Conservation (phyloP, 2,888 invertebrate genomes). For the Limenitis arthemis region DNA sequence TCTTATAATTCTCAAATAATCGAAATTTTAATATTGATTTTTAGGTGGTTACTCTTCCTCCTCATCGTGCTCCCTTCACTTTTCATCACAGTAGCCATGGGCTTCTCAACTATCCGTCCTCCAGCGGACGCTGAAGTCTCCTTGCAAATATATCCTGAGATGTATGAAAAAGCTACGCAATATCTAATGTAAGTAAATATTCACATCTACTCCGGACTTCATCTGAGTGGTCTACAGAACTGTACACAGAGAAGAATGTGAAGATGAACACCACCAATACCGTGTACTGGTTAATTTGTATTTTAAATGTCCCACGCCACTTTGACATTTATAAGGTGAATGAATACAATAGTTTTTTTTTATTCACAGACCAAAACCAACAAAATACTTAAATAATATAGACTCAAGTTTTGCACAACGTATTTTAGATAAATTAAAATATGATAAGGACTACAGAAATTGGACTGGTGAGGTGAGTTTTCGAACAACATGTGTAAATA, state of each 20-base stretch:
- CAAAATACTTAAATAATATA: constrained; percentile 30
- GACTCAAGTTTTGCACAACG: constrained; percentile 38
- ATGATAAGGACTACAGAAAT: constrained; percentile 31
- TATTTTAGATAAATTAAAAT: constrained; percentile 35
- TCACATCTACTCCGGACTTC: too few species aligned
- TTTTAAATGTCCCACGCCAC: too few species aligned
- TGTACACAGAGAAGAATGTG: too few species aligned
- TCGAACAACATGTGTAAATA: neutral
- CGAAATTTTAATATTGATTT: neutral
- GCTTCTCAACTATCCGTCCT: constrained; percentile 75
- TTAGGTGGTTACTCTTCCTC: constrained; percentile 69
- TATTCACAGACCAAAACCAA: constrained; percentile 38
- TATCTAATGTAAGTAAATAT: constrained; percentile 44
- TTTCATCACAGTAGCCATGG: constrained; percentile 79
- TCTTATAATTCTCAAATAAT: neutral
- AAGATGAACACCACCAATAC: too few species aligned
- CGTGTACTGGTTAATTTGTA: too few species aligned
- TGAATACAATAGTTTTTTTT: neutral
- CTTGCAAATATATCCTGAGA: constrained; percentile 56
- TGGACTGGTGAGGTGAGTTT: constrained; percentile 43
- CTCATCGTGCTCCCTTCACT: constrained; percentile 73
- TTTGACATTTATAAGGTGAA: neutral
- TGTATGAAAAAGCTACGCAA: constrained; percentile 61
- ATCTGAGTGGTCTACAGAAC: neutral
- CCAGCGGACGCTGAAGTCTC: constrained; percentile 74